Evolutionary conservation across 2,113 vertebrate genomes (phyloP).

Genomic region (Corynorhinus townsendii): DNA sequence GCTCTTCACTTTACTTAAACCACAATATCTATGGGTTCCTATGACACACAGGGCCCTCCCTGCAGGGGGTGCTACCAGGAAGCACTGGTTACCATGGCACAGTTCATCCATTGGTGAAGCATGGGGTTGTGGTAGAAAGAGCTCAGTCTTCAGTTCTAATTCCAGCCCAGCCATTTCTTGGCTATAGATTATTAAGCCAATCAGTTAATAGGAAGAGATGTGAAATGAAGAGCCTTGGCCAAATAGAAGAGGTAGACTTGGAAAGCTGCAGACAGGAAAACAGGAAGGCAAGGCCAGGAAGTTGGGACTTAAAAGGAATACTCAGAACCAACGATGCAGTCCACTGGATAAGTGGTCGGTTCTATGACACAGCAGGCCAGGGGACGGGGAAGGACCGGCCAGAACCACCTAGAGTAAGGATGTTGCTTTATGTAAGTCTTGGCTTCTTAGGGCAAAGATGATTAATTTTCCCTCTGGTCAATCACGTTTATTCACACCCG

Average conservation of each 20-base stretch:
- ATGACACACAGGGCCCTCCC: background rate
- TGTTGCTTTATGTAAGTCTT: background rate
- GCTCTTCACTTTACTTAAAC: background rate
- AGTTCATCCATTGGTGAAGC: background rate
- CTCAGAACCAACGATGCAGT: background rate
- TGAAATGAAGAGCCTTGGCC: background rate
- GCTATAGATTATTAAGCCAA: background rate
- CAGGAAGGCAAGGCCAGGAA: background rate
- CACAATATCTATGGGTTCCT: background rate
- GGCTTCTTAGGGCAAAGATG: background rate
- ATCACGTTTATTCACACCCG: background rate
- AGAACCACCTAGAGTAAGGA: background rate
- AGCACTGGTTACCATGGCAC: background rate
- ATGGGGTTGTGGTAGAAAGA: background rate
- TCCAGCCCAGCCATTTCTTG: background rate
- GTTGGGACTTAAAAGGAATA: background rate
- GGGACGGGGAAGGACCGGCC: fast-evolving
- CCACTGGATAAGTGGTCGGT: background rate
- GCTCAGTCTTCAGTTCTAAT: background rate
- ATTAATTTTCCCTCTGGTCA: background rate
- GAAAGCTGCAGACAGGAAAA: background rate
- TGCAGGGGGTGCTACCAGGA: background rate
- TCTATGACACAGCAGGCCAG: background rate
- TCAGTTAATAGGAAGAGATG: background rate
- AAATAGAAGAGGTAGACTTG: background rate